phyloP scores from a whole-genome alignment of 2,113 vertebrate species.

The Eulemur rufifrons region DNA sequence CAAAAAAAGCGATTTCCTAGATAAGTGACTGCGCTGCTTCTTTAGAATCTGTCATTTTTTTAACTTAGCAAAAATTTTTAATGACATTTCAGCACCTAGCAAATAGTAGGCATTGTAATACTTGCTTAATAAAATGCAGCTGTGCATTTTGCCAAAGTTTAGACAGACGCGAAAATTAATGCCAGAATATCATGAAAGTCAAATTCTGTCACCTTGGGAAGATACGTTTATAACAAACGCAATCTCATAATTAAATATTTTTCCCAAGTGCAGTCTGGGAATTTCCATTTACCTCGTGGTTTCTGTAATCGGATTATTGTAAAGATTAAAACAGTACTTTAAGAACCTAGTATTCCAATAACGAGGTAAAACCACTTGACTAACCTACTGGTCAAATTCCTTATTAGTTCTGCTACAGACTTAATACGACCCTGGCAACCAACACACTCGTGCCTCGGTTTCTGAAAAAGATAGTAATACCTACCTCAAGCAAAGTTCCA shows the following conservation, averaged over 20 bases:
- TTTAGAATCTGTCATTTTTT: neutral
- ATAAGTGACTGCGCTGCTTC: neutral
- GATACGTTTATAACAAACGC: neutral
- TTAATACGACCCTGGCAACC: neutral
- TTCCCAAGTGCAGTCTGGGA: neutral
- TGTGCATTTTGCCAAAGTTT: neutral
- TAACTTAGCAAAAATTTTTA: neutral
- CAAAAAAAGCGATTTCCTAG: neutral
- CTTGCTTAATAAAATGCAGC: neutral
- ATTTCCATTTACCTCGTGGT: neutral
- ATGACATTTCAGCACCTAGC: neutral
- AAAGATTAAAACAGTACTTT: neutral
- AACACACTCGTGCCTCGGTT: neutral
- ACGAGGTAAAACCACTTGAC: neutral
- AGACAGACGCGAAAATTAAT: neutral
- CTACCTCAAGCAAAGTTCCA: slow-evolving; percentile 76
- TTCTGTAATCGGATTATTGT: neutral
- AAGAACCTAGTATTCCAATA: neutral
- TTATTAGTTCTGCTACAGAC: neutral
- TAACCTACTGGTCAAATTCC: neutral
- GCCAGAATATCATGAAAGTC: neutral
- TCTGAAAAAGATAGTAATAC: slow-evolving; percentile 58
- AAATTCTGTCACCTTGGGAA: neutral
- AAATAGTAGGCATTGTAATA: neutral
- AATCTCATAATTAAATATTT: neutral